Conservation (phyloP, 2,113 vertebrate genomes). For the Tichodroma muraria region DNA sequence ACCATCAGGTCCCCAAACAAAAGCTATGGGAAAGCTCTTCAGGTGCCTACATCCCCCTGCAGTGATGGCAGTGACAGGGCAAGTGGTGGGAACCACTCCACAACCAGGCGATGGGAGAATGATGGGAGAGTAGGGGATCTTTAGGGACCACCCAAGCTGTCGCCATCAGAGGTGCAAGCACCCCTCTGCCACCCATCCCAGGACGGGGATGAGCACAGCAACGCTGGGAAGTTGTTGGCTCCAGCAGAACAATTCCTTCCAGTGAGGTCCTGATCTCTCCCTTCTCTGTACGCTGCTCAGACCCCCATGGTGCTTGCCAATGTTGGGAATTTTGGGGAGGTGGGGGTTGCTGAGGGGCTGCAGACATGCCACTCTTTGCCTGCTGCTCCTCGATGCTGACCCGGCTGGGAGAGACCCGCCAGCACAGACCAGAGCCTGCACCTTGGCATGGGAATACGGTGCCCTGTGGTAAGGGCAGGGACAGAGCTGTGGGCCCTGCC, state of each 20-base stretch:
- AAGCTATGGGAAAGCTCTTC: neutral
- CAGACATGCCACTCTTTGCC: neutral
- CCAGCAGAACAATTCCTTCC: neutral
- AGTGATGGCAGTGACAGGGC: neutral
- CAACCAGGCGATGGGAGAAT: accelerated
- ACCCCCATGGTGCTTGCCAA: accelerated
- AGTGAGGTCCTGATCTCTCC: neutral
- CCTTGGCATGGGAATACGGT: neutral
- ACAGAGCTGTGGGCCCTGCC: accelerated
- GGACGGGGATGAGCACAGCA: accelerated
- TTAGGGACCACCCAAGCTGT: neutral
- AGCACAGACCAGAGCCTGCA: neutral
- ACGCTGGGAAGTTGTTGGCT: neutral
- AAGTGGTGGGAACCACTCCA: no score
- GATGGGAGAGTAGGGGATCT: neutral
- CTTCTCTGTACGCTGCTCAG: neutral
- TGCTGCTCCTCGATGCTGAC: accelerated
- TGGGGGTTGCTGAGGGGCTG: neutral
- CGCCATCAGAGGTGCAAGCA: neutral
- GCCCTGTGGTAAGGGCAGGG: accelerated
- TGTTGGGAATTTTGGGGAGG: neutral
- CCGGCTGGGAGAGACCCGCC: neutral
- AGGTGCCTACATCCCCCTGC: neutral
- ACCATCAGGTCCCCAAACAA: neutral
- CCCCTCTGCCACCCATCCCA: neutral